Conservation (phyloP, 2,113 vertebrate genomes). For the Aegotheles bennettii region DNA sequence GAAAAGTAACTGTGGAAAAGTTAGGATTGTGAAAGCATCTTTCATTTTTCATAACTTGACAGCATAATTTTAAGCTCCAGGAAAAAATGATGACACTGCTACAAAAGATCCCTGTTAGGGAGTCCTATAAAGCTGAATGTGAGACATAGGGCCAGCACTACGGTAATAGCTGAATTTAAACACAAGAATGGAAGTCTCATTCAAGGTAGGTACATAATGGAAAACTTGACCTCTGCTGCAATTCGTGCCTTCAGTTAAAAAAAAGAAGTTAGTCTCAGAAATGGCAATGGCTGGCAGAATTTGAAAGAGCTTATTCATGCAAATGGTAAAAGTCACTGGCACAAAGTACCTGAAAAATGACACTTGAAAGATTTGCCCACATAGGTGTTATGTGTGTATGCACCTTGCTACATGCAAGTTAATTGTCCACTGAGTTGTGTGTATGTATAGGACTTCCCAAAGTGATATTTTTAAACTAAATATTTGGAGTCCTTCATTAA, state of each 20-base stretch:
- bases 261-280: not conserved
- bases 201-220: not conserved
- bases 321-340: not conserved
- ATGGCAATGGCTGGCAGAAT: not conserved
- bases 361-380: not conserved
- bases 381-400: accelerated
- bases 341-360: not conserved
- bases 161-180: not conserved
- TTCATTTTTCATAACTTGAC: not conserved
- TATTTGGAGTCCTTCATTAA: not conserved
- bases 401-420: not conserved
- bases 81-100: not conserved
- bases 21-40: not conserved
- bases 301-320: not conserved
- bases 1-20: not conserved
- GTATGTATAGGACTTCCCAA: not conserved
- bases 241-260: not conserved
- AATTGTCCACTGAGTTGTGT: not conserved
- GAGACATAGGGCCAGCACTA: not conserved
- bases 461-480: not conserved
- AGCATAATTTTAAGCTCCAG: not conserved
- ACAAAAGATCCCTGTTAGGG: not conserved
- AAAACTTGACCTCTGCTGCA: not conserved
- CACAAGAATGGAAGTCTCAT: not conserved
- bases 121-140: not conserved